A percentile compares a stretch with the other conserved stretches of the same genome.
Evolutionary conservation across 2,797 vertebrate species (phyloP).

Genomic region (Cirrhinus mrigala): DNA sequence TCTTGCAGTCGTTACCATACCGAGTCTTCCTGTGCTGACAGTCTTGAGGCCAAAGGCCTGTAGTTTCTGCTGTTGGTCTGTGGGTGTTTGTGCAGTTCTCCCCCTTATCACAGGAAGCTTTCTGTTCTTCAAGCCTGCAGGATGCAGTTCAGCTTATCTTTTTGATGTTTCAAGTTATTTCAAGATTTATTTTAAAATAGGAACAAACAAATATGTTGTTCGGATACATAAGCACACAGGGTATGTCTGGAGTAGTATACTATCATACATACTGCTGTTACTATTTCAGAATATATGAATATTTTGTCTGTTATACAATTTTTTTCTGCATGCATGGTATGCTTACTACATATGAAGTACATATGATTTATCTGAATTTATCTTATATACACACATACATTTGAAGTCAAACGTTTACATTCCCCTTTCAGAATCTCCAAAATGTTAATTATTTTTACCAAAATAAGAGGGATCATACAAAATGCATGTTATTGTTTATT

Average conservation of each 20-base stretch:
- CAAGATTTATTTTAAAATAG: not conserved
- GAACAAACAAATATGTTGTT: conserved; percentile 1
- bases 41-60: conserved; percentile 6
- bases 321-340: not conserved
- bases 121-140: not conserved
- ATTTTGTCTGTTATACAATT: not conserved
- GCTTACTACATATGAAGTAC: not conserved
- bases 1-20: not conserved
- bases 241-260: not conserved
- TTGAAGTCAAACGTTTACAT: too few species aligned
- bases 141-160: not conserved
- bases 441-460: too few species aligned
- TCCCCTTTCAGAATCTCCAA: too few species aligned
- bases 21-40: not conserved
- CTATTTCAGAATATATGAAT: not conserved
- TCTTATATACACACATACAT: too few species aligned
- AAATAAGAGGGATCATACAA: too few species aligned
- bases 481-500: too few species aligned
- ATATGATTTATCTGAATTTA: not conserved
- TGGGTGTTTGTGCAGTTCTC: conserved; percentile 20
- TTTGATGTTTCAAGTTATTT: not conserved
- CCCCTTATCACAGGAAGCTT: conserved; percentile 15
- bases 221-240: not conserved
- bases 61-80: conserved; percentile 20
- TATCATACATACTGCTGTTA: not conserved